Evolutionary conservation across 2,113 vertebrate genomes (phyloP).

Genomic region (Bubo bubo): DNA sequence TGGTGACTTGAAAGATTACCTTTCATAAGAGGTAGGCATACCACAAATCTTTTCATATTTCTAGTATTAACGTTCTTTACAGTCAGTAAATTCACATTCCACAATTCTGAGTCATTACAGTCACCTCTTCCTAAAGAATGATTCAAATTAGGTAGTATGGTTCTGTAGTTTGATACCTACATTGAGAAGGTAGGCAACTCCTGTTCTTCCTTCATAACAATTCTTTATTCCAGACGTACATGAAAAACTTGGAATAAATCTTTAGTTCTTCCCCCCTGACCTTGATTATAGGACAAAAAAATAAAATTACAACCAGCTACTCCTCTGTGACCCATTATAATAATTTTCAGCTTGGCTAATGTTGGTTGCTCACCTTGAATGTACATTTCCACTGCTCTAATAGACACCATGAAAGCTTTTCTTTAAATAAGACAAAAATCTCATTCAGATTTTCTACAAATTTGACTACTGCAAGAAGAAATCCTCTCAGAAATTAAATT

Average conservation of each 20-base stretch:
- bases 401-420: neutral
- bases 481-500: neutral
- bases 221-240: neutral
- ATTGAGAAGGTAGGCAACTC: neutral
- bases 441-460: neutral
- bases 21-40: neutral
- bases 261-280: conserved; percentile 3
- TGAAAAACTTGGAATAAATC: conserved; percentile 5
- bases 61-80: conserved; percentile 22
- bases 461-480: neutral
- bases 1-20: neutral
- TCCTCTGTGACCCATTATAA: neutral
- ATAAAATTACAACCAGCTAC: neutral
- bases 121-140: neutral
- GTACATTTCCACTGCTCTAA: neutral
- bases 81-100: conserved; percentile 22
- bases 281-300: neutral
- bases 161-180: neutral
- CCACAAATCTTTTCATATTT: neutral
- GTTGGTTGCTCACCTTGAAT: neutral
- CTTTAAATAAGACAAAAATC: neutral
- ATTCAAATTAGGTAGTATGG: neutral
- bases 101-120: neutral
- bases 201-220: neutral
- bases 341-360: conserved; percentile 16